A percentile compares a stretch with the other conserved stretches of the same genome.
Conservation (phyloP, 2,113 vertebrate species). For the Aspidoscelis tigris region DNA sequence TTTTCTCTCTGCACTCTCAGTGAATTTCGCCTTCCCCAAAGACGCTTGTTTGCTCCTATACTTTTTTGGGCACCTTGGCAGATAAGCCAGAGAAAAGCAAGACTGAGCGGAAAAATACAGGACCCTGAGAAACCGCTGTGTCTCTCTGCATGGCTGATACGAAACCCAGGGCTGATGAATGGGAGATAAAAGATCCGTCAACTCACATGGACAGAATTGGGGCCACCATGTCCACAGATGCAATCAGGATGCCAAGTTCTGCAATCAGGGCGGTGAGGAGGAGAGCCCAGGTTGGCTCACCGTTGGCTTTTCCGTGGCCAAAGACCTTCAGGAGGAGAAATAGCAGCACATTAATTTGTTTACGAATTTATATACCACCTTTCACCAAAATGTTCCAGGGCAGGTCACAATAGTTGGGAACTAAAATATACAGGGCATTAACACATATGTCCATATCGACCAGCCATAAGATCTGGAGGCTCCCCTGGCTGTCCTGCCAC, state of each 20-base stretch:
- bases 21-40: neutral
- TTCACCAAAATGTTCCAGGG: too few relatives aligned
- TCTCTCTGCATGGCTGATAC: neutral
- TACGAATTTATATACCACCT: too few relatives aligned
- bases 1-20: too few relatives aligned
- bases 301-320: conserved; percentile 93
- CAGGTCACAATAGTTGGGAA: too few relatives aligned
- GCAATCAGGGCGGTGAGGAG: conserved; percentile 93
- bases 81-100: neutral
- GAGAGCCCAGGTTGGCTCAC: conserved; percentile 96
- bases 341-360: too few relatives aligned
- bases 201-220: conserved; percentile 98
- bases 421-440: too few relatives aligned
- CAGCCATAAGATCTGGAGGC: too few relatives aligned
- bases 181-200: neutral
- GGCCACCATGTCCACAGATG: conserved; percentile 97
- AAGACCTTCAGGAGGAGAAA: conserved; percentile 81
- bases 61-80: neutral
- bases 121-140: neutral
- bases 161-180: too few relatives aligned
- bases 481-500: too few relatives aligned
- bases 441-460: too few relatives aligned
- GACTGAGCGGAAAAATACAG: neutral
- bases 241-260: conserved; percentile 97
- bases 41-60: neutral